A percentile compares a stretch with the other conserved stretches of the same genome.
Conservation (phyloP, 2,888 invertebrate species). For the Apocheima hispidaria region DNA sequence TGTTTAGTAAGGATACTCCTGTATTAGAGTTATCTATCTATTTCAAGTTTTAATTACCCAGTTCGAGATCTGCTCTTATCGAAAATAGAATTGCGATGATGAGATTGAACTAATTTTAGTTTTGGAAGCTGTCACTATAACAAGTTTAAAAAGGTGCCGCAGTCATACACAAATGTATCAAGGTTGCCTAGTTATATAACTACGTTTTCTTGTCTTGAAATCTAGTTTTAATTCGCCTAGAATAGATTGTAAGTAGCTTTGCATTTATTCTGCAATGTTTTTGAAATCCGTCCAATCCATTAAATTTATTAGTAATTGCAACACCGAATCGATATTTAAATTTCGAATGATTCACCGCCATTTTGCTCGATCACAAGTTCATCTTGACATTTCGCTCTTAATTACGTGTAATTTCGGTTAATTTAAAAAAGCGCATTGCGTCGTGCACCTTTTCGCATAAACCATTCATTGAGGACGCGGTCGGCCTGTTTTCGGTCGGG, state of each 20-base stretch:
- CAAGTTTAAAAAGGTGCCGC: no score
- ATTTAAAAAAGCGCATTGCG: constrained; percentile 48
- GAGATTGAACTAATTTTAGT: no score
- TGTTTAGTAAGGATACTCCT: no score
- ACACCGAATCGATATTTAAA: constrained; percentile 23
- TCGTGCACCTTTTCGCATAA: constrained; percentile 37
- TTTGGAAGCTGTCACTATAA: no score
- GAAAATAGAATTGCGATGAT: no score
- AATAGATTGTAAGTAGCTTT: neutral
- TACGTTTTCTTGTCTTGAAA: neutral
- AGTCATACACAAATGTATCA: no score
- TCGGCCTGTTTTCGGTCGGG: constrained; percentile 22
- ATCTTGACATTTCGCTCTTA: constrained; percentile 60
- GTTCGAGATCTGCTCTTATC: no score
- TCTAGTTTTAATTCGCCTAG: no score
- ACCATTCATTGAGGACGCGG: constrained; percentile 34
- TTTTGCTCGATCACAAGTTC: constrained; percentile 50
- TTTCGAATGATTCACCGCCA: constrained; percentile 27
- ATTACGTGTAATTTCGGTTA: constrained; percentile 48
- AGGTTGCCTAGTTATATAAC: neutral
- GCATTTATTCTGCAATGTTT: neutral
- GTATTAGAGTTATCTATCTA: no score
- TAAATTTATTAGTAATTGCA: constrained; percentile 5
- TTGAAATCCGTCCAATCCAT: neutral
- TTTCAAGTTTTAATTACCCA: no score